Evolutionary conservation across 2,797 vertebrate genomes (phyloP).

Genomic region (Anguilla obscura): DNA sequence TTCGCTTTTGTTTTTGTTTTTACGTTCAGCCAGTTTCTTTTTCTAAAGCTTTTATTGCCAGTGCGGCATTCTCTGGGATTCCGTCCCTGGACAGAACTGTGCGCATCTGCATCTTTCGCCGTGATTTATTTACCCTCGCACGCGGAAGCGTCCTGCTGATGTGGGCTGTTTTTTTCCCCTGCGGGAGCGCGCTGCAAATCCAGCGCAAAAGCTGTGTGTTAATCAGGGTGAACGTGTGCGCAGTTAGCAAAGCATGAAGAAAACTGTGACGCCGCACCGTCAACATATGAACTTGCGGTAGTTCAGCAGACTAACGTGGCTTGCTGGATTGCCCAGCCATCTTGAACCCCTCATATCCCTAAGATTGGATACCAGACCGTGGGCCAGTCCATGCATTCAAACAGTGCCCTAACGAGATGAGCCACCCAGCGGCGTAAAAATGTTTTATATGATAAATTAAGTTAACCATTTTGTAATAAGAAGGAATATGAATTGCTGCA

Average conservation of each 20-base stretch:
- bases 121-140: constrained; percentile 4
- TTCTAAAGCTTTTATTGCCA: neutral
- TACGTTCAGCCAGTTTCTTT: neutral
- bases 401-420: too few species aligned
- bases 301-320: neutral
- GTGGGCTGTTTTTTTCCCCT: constrained; percentile 7
- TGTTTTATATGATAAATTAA: neutral
- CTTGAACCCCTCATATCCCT: neutral
- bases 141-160: neutral
- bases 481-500: neutral
- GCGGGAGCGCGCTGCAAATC: neutral
- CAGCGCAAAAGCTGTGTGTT: neutral
- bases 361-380: too few species aligned
- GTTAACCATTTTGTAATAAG: neutral
- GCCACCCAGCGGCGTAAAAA: too few species aligned
- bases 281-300: neutral
- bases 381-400: too few species aligned
- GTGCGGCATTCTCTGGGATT: constrained; percentile 1
- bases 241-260: neutral
- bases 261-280: neutral
- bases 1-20: neutral
- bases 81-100: neutral
- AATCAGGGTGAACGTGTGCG: constrained; percentile 1
- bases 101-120: constrained; percentile 12
- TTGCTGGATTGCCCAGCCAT: neutral